These are phyloP conservation scores for Pocillopora grandis DNA, from an alignment of 92 coral and sea anemone species.

Conservation along the genomic window DNA sequence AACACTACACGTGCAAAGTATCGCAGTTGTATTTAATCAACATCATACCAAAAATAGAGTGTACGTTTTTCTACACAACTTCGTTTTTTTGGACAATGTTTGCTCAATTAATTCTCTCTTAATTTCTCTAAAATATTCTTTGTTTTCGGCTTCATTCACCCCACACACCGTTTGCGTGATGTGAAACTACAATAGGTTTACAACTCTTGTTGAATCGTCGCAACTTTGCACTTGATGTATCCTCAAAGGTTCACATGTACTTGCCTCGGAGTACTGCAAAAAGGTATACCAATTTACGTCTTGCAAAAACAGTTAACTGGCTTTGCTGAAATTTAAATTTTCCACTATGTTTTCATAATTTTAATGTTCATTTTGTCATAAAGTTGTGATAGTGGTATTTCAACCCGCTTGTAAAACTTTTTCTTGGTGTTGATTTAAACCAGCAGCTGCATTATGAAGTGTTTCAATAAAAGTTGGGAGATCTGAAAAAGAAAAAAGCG, in stretches of 20 bases:
- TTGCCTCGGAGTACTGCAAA: too few relatives aligned
- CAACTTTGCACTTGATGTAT: not conserved
- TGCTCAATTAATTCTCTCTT: not conserved
- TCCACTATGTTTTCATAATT: too few relatives aligned
- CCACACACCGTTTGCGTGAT: not conserved
- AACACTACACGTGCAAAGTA: not conserved
- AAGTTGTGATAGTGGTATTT: not conserved
- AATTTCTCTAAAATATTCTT: not conserved
- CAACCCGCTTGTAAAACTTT: conserved; percentile 7
- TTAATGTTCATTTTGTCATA: too few relatives aligned
- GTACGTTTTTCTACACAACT: not conserved
- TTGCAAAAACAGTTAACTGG: too few relatives aligned
- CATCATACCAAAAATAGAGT: not conserved
- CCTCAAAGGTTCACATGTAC: not conserved
- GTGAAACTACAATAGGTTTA: not conserved
- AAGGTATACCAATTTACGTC: too few relatives aligned
- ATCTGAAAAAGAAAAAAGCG: conserved; percentile 50
- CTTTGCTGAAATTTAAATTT: too few relatives aligned
- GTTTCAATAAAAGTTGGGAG: conserved; percentile 83
- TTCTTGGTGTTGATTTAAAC: not conserved
- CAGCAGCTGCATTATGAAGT: conserved; percentile 77
- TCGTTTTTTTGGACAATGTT: not conserved
- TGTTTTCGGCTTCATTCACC: not conserved
- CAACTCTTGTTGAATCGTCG: not conserved
- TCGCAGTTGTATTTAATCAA: not conserved